These are phyloP conservation scores for Zonitis immaculata DNA, from an alignment of 2,888 invertebrate genomes.

Conservation along the genomic window DNA sequence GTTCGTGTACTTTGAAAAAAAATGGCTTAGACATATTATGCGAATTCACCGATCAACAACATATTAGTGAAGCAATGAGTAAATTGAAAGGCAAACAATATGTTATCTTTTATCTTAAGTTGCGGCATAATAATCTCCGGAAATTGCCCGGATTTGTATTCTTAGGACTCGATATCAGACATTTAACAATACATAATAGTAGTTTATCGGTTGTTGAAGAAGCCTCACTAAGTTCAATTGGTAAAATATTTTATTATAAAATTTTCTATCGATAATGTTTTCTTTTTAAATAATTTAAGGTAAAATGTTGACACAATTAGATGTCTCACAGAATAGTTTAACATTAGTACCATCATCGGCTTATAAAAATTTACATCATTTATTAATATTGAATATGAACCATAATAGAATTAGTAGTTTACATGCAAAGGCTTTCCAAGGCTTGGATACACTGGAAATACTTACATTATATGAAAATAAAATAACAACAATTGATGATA, in stretches of 20 bases:
- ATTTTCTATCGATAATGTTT: conserved; percentile 2
- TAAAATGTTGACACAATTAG: conserved; percentile 80
- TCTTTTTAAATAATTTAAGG: conserved; percentile 54
- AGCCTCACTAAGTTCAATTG: conserved; percentile 80
- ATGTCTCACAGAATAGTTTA: conserved; percentile 81
- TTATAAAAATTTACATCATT: conserved; percentile 72
- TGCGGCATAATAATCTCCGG: conserved; percentile 79
- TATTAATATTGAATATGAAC: conserved; percentile 84
- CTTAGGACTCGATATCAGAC: conserved; percentile 80
- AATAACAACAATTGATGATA: conserved; percentile 71
- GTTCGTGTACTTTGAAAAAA: conserved; percentile 80
- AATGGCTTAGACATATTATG: conserved; percentile 84
- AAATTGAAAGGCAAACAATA: conserved; percentile 73
- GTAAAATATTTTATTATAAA: conserved; percentile 48
- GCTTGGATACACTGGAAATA: conserved; percentile 80
- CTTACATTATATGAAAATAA: conserved; percentile 83
- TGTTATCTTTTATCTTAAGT: conserved; percentile 81
- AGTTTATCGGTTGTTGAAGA: conserved; percentile 83
- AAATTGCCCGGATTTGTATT: conserved; percentile 84
- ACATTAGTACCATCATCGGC: conserved; percentile 75
- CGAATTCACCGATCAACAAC: conserved; percentile 77
- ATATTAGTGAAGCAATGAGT: conserved; percentile 77
- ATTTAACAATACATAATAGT: conserved; percentile 84
- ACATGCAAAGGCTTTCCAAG: conserved; percentile 78
- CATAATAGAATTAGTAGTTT: conserved; percentile 78